Base-by-base conservation (phyloP, 2,888 invertebrate species). In the Gisinianus flammeolus region DNA sequence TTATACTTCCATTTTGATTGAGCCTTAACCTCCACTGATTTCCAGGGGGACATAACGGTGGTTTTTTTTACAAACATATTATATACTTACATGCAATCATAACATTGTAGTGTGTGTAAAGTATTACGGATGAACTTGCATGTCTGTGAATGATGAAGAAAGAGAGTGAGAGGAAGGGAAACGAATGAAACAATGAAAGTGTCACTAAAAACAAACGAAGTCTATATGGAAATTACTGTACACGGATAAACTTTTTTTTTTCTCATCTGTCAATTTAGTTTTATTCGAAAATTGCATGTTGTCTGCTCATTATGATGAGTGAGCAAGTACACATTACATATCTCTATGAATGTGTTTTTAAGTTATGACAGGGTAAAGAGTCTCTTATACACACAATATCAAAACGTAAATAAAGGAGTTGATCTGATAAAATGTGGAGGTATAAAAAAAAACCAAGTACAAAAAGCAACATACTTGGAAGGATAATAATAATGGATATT, bases 401-500 rank as follows among this genome's bases (percentile, higher is more conserved):
- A n/a, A n/a, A n/a, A n/a, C n/a, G n/a, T n/a, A n/a, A n/a, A n/a
- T n/a, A n/a, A n/a, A n/a, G n/a, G n/a, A n/a, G n/a, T n/a, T n/a
- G n/a, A n/a, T n/a, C n/a, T n/a, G n/a, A 44, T 44, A 44, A 44
- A 44, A 44, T 10, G 44, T 10, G 44, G 44, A 16, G 19, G 12
- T 44, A 44, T 44, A 19, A 44, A 44, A 44, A 44, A 58, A 58
- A n/a, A 10, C 26, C 58, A 58, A 58, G 58, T n/a, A 16, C 28
- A 64, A 64, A 22, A 26, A 19, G 30, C 16, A 26, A 26, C 70
- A 44, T 54, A 70, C 70, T 69, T 69, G 26, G 44, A 52, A 70
- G 70, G 70, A 70, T 70, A 70, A 54, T 70, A 54, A 70, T 70
- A 70, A 54, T 70, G 70, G 54, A 70, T 19, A 70, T 70, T 70